A percentile compares a stretch with the other conserved stretches of the same genome.
Evolutionary conservation across 2,113 vertebrate species (phyloP).

Genomic region (Bubo blakistoni): DNA sequence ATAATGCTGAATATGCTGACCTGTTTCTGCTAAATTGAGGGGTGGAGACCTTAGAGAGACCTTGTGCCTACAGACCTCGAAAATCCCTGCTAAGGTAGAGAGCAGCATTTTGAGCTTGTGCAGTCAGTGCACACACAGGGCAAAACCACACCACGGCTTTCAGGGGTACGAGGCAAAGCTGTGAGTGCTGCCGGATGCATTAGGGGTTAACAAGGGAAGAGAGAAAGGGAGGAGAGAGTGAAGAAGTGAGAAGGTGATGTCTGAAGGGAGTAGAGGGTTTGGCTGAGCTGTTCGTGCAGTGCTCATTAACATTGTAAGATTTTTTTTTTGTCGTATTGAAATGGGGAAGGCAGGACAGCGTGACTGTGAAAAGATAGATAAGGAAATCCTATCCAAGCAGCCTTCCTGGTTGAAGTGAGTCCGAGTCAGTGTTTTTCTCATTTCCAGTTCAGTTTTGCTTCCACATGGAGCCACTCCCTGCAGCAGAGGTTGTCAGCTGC

Average conservation of each 20-base stretch:
- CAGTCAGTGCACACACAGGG: fast-evolving
- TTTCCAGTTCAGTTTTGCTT: background rate
- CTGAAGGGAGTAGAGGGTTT: background rate
- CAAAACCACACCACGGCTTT: background rate
- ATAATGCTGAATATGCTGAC: no score
- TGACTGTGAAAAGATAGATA: background rate
- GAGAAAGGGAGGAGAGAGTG: no score
- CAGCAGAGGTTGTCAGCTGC: background rate
- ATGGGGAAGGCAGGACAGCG: background rate
- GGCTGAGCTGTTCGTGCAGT: background rate
- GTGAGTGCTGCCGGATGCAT: fast-evolving
- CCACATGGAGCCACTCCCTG: background rate
- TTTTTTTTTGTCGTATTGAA: background rate
- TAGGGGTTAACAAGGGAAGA: fast-evolving
- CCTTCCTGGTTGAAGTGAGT: no score
- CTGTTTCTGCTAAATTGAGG: background rate
- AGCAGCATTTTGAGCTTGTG: background rate
- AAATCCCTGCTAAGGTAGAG: background rate
- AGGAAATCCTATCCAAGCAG: background rate
- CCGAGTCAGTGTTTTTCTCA: background rate
- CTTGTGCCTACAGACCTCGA: background rate
- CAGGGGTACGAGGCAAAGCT: fast-evolving
- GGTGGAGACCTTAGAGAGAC: background rate
- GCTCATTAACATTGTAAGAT: no score
- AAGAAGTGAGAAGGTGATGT: background rate